These are phyloP conservation scores for Rhamphomyia laevipes DNA, from an alignment of 2,888 invertebrate species.

Conservation along the genomic window DNA sequence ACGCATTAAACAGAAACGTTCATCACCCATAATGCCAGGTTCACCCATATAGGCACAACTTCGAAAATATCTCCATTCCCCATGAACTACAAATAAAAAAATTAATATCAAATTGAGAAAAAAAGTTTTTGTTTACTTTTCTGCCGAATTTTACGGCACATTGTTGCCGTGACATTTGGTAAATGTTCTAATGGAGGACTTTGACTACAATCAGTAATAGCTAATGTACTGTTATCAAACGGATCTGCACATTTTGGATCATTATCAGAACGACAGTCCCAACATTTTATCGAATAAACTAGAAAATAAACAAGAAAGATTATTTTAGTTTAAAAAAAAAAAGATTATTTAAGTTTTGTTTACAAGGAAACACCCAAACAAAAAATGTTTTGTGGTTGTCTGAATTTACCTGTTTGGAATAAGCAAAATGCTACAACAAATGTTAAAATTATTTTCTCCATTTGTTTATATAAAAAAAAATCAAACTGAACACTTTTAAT, in stretches of 20 bases:
- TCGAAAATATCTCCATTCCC: constrained; percentile 79
- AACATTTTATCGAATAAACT: constrained; percentile 70
- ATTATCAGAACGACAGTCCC: constrained; percentile 79
- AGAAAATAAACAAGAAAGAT: constrained; percentile 8
- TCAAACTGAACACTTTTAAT: too few species aligned
- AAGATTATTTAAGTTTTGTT: background rate
- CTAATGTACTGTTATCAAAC: constrained; percentile 79
- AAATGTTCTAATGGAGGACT: constrained; percentile 50
- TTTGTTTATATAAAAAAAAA: too few species aligned
- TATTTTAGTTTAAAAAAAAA: background rate
- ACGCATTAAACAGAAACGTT: constrained; percentile 80
- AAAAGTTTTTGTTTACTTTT: constrained; percentile 58
- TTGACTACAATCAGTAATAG: constrained; percentile 68
- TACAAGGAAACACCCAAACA: too few species aligned
- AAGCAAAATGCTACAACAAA: too few species aligned
- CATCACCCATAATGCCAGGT: constrained; percentile 80
- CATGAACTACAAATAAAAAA: constrained; percentile 50
- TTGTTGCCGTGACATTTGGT: constrained; percentile 58
- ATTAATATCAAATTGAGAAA: background rate
- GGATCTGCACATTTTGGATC: constrained; percentile 88
- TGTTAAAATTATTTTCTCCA: too few species aligned
- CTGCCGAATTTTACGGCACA: constrained; percentile 86
- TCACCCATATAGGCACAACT: constrained; percentile 85
- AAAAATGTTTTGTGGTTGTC: too few species aligned
- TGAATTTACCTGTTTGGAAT: too few species aligned